A percentile compares a stretch with the other conserved stretches of the same genome.
phyloP scores from a whole-genome alignment of 2,888 invertebrate genomes.

The Orthonevra nobilis region DNA sequence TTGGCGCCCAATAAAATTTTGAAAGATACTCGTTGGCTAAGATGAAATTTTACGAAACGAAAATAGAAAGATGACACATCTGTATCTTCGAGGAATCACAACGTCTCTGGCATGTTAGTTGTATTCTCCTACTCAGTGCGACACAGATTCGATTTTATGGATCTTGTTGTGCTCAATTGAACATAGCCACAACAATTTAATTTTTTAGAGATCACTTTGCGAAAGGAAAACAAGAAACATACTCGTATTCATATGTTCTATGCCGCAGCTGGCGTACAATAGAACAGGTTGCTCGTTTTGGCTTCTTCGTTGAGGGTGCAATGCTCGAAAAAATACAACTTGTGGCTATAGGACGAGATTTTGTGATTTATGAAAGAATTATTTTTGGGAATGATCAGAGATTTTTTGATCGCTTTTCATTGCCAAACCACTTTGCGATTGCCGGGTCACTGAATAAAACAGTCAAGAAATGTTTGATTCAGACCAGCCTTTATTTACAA shows the following conservation, averaged over 20 bases:
- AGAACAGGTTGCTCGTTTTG: background rate
- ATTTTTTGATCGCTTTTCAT: slow-evolving; percentile 17
- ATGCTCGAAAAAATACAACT: background rate
- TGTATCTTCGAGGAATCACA: too few relatives aligned
- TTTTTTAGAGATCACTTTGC: slow-evolving; percentile 16
- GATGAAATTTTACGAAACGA: slow-evolving; percentile 7
- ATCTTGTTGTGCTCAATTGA: slow-evolving; percentile 25
- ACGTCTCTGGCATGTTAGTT: too few relatives aligned
- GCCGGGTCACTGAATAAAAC: slow-evolving; percentile 37
- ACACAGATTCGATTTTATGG: background rate
- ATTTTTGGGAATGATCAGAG: slow-evolving; percentile 41
- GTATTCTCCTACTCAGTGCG: too few relatives aligned
- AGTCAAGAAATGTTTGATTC: slow-evolving; percentile 36
- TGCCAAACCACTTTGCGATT: slow-evolving; percentile 43
- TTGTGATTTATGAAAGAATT: slow-evolving; percentile 8
- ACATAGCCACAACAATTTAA: slow-evolving; percentile 18
- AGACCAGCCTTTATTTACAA: slow-evolving; percentile 33
- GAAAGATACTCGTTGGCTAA: slow-evolving; percentile 9
- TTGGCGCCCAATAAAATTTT: slow-evolving; percentile 8
- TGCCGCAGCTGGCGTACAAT: too few relatives aligned
- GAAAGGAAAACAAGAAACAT: background rate
- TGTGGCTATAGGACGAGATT: background rate
- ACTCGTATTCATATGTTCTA: too few relatives aligned
- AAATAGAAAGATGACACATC: slow-evolving; percentile 52
- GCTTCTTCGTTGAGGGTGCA: background rate